Evolutionary conservation across 2,113 vertebrate genomes (phyloP).

Genomic region (Lampris megalopsis): DNA sequence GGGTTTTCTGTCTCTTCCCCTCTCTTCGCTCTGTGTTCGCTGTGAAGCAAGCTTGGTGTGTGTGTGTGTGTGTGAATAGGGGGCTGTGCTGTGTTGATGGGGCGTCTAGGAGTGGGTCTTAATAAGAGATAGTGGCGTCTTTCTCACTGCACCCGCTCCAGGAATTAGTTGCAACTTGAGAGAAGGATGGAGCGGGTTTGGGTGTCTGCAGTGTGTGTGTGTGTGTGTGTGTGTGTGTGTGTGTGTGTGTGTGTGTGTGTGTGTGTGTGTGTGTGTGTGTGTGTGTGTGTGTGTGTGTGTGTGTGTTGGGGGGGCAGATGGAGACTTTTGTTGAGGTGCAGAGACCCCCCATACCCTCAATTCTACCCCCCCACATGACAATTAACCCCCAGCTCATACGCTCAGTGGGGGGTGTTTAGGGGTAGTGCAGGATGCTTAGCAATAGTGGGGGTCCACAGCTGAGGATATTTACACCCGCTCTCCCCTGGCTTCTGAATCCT

Average conservation of each 20-base stretch:
- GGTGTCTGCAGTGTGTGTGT: not conserved
- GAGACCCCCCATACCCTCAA: slow-evolving; percentile 93
- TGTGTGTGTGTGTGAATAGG: slow-evolving; percentile 43
- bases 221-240: slow-evolving; percentile 70
- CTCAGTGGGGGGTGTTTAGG: slow-evolving; percentile 70
- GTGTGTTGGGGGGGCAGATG: slow-evolving; percentile 30
- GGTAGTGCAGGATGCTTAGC: slow-evolving; percentile 54
- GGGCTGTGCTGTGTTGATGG: slow-evolving; percentile 49
- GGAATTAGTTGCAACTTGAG: slow-evolving; percentile 97
- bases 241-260: not conserved
- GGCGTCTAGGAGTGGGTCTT: slow-evolving; percentile 72
- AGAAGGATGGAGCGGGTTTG: slow-evolving; percentile 81
- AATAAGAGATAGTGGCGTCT: slow-evolving; percentile 90
- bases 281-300: not conserved
- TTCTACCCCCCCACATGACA: slow-evolving; percentile 94
- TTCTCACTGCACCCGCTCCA: slow-evolving; percentile 80
- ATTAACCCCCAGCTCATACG: slow-evolving; percentile 89
- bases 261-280: slow-evolving; percentile 70
- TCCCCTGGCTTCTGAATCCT: slow-evolving; percentile 53
- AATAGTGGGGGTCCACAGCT: slow-evolving; percentile 60
- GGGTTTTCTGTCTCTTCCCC: slow-evolving; percentile 62
- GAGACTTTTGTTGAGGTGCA: slow-evolving; percentile 92
- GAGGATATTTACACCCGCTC: slow-evolving; percentile 65
- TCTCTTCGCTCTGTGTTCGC: slow-evolving; percentile 79
- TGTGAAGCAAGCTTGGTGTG: slow-evolving; percentile 61